Evolutionary conservation across 1,140 invertebrate species (phyloP), one percentile per base, ranked within the genome.

Genomic region (Camponotus vicinus): DNA sequence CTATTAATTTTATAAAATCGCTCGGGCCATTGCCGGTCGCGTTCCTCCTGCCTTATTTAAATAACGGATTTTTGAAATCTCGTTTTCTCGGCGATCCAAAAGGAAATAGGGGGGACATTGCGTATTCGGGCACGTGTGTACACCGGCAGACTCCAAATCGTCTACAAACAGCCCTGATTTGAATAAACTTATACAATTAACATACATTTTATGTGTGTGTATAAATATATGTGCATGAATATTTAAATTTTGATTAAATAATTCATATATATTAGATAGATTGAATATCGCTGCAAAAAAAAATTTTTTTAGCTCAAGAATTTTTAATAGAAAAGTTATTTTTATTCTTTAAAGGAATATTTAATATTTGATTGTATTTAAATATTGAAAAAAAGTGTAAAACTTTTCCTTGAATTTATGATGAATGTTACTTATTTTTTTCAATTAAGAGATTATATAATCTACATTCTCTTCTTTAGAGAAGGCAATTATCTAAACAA

Each of bases 1-100:
- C 94, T 95, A 95, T 95, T 95, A 95, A 95, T 95, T 95, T 95
- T 94, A 94, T 94, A 94, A 95, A 95, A 95, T 95, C 94, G 94
- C 94, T 94, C 95, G 93, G 89, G 57, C 92, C 85, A 92, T 91
- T 92, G 87, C 86, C 73, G 71, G 69, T 85, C 87, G 92, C 92
- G 89, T 90, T 87, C 85, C 82, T 67, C 66, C 75, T 79, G 85
- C 83, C 90, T 92, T 95, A 95, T 95, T 95, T 95, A 94, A 95
- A 95, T 95, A 95, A 95, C 95, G 95, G 94, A 95, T 95, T 95
- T 95, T 95, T 92, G 86, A 95, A 95, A 95, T 95, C 94, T 94
- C 92, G 94, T 95, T 95, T 95, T 92, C 91, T 90, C 64, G n/a
- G n/a, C 27, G 82, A 75, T 79, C 59, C 15, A 37, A 55, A 37